Conservation (phyloP, 1,140 invertebrate genomes). For the Chelonus insularis region DNA sequence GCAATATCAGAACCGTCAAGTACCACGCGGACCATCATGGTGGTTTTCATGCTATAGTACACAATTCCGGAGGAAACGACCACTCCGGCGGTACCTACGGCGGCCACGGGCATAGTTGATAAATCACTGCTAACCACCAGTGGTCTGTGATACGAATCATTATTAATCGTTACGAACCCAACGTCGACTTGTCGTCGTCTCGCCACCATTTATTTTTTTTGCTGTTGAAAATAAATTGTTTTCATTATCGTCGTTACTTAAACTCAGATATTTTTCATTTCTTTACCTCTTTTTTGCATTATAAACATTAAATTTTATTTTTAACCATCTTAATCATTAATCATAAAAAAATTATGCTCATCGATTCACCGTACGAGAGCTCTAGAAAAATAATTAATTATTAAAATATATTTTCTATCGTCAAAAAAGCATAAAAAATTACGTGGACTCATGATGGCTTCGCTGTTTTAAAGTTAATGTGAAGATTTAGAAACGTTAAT, state of each 20-base stretch:
- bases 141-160: conserved; percentile 23
- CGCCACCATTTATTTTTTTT: background rate
- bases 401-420: too few relatives aligned
- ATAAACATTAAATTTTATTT: too few relatives aligned
- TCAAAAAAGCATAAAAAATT: too few relatives aligned
- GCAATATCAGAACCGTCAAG: conserved; percentile 71
- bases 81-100: conserved; percentile 30
- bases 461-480: too few relatives aligned
- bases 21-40: conserved; percentile 74
- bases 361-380: too few relatives aligned
- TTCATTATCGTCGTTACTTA: background rate
- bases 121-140: conserved; percentile 20
- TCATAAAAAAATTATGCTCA: too few relatives aligned
- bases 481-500: too few relatives aligned
- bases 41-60: conserved; percentile 72
- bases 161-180: conserved; percentile 22
- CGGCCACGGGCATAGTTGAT: conserved; percentile 27
- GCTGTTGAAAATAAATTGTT: background rate
- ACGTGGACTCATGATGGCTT: too few relatives aligned
- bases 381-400: too few relatives aligned
- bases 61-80: conserved; percentile 57
- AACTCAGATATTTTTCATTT: too few relatives aligned
- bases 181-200: background rate
- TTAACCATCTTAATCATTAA: too few relatives aligned
- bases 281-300: too few relatives aligned